Evolutionary conservation across 2,797 vertebrate species (phyloP).

Genomic region (Propithecus deckenii): DNA sequence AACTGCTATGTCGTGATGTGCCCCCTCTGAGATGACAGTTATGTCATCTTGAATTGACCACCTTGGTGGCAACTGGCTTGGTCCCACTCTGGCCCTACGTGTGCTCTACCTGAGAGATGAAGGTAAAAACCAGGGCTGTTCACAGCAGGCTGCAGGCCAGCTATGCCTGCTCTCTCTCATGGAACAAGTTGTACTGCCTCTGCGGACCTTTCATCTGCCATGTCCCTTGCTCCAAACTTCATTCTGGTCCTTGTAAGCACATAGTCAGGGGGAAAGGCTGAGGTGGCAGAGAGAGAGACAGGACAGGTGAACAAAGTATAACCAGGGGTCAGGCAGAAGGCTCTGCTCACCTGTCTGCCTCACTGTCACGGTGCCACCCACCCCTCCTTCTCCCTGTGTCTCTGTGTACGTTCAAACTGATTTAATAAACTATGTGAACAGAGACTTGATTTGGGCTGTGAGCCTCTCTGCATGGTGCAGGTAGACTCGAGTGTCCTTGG

Average conservation of each 20-base stretch:
- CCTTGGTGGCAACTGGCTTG: not conserved
- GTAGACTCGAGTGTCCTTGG: too few relatives aligned
- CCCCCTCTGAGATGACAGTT: not conserved
- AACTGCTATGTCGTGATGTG: not conserved
- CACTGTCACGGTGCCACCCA: not conserved
- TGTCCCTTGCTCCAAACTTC: not conserved
- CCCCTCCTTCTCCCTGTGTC: not conserved
- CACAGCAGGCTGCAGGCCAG: not conserved
- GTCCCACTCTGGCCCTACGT: not conserved
- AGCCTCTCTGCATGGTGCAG: not conserved
- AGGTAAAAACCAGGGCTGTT: not conserved
- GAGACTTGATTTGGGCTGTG: not conserved
- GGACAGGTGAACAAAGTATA: not conserved
- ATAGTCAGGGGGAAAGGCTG: rapidly evolving
- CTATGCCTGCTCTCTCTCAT: too few relatives aligned
- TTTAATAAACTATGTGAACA: not conserved
- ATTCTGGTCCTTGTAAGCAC: not conserved
- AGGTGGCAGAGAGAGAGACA: not conserved
- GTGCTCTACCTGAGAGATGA: not conserved
- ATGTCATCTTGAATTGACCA: not conserved
- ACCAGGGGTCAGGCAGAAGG: not conserved
- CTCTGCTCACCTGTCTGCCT: not conserved
- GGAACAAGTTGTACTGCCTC: not conserved
- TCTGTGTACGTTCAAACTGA: not conserved
- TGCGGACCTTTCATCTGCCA: too few relatives aligned